Percentiles rank a stretch among this genome's conserved stretches.
These are phyloP conservation scores for Takifugu rubripes DNA, from an alignment of 2,797 vertebrate genomes.

Conservation along the genomic window DNA sequence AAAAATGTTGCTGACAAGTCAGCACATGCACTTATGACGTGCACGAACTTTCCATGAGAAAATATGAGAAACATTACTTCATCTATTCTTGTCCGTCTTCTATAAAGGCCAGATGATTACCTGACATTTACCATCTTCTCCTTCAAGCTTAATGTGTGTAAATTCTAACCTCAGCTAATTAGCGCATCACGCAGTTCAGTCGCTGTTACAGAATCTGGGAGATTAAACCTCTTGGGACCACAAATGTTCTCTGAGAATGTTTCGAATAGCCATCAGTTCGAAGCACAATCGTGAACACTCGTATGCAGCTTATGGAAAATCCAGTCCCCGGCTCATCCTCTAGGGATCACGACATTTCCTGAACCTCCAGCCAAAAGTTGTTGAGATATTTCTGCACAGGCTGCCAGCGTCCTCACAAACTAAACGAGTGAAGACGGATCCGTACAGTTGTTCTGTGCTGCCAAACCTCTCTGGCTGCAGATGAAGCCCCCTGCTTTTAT, in stretches of 20 bases:
- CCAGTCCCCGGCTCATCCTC: too few relatives aligned
- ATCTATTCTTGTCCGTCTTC: too few relatives aligned
- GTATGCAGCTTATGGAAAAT: too few relatives aligned
- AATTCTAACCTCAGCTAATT: background rate
- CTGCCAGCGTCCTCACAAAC: background rate
- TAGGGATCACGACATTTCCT: background rate
- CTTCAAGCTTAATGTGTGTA: background rate
- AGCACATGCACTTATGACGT: too few relatives aligned
- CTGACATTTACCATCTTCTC: background rate
- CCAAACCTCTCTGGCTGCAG: constrained; percentile 32
- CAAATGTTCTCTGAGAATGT: background rate
- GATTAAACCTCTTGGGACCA: background rate
- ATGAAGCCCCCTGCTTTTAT: constrained; percentile 56
- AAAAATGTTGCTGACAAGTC: too few relatives aligned
- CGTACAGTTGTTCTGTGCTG: background rate
- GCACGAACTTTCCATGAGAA: too few relatives aligned
- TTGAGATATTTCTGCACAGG: background rate
- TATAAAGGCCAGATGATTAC: too few relatives aligned
- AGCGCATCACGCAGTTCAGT: background rate
- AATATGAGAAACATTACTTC: too few relatives aligned
- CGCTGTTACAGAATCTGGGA: background rate
- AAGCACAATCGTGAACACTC: too few relatives aligned
- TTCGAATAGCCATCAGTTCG: background rate
- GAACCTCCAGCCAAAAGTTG: background rate
- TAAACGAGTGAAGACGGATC: constrained; percentile 18